Evolutionary conservation across 2,113 vertebrate species (phyloP).

Genomic region (Semnopithecus entellus): DNA sequence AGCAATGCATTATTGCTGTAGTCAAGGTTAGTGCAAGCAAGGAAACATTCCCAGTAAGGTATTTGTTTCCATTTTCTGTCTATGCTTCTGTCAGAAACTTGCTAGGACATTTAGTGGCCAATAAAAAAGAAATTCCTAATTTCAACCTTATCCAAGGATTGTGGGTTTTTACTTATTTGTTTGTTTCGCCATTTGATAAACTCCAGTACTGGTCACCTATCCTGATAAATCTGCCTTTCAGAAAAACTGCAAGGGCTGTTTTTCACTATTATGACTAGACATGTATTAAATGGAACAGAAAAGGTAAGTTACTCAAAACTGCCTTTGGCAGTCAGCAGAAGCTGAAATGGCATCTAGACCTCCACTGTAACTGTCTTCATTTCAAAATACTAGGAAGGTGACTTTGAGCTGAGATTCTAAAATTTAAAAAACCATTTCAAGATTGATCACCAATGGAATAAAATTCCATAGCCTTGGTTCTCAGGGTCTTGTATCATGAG

Average conservation of each 20-base stretch:
- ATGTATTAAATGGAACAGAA: not conserved
- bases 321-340: not conserved
- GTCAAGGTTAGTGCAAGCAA: conserved; percentile 69
- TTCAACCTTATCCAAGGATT: conserved; percentile 68
- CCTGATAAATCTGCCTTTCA: conserved; percentile 66
- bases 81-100: conserved; percentile 79
- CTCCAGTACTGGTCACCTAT: conserved; percentile 49
- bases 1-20: conserved; percentile 69
- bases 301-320: not conserved
- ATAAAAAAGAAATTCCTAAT: conserved; percentile 81
- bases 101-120: conserved; percentile 74
- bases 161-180: conserved; percentile 4
- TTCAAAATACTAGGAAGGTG: not conserved
- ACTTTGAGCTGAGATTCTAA: conserved; percentile 3
- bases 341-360: not conserved
- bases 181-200: conserved; percentile 21
- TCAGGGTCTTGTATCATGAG: not conserved
- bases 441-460: not conserved
- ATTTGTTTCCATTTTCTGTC: conserved; percentile 76
- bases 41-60: conserved; percentile 63
- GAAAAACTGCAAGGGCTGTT: not conserved
- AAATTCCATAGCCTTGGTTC: not conserved
- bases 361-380: not conserved
- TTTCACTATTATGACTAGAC: not conserved
- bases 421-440: not conserved